A percentile compares a stretch with the other conserved stretches of the same genome.
Conservation (phyloP, 2,113 vertebrate genomes). For the Panurus biarmicus region DNA sequence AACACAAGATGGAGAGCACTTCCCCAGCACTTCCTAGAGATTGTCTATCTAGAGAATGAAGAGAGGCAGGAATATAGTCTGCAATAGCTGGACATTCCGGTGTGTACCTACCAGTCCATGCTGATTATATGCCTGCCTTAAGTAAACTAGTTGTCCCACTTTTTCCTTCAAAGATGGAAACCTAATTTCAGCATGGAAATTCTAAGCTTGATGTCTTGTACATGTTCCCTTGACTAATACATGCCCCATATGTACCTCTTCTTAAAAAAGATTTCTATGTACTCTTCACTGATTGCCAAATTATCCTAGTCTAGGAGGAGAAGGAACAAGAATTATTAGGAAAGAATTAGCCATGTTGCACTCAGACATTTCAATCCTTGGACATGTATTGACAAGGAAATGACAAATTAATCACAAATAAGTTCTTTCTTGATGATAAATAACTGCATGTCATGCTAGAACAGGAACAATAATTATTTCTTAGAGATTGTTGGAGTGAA, state of each 20-base stretch:
- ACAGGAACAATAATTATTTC: background rate
- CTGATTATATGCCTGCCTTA: background rate
- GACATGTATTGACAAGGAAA: background rate
- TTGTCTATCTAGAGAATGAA: background rate
- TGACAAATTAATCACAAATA: background rate
- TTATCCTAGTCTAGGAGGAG: background rate
- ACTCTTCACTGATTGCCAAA: background rate
- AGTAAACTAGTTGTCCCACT: background rate
- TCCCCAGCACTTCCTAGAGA: background rate
- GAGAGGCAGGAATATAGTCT: background rate
- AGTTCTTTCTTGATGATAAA: background rate
- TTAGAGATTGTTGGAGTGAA: background rate
- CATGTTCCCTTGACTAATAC: background rate
- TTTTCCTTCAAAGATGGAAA: background rate
- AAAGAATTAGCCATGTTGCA: background rate
- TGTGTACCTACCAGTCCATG: background rate
- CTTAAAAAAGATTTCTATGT: background rate
- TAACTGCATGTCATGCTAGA: background rate
- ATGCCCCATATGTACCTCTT: background rate
- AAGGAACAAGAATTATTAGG: background rate
- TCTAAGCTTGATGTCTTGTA: background rate
- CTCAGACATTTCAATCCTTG: background rate
- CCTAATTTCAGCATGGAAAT: background rate
- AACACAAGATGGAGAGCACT: accelerated
- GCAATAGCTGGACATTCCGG: background rate